Base-by-base conservation (phyloP, 1,140 invertebrate genomes). In the Drosophila santomea region DNA sequence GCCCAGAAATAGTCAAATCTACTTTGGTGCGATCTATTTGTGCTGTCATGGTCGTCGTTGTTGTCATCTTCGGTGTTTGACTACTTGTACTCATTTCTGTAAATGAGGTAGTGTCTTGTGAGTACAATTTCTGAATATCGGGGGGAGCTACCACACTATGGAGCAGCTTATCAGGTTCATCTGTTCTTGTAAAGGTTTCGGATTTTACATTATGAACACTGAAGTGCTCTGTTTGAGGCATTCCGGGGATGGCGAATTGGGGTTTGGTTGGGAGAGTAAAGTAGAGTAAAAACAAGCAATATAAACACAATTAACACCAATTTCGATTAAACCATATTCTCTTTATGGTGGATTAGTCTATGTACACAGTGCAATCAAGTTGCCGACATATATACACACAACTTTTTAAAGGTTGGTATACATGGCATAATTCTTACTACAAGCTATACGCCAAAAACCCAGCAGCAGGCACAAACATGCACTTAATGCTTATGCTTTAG, bases 31-130 rank as follows among this genome's bases (percentile, higher is more conserved):
- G 81, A 59, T 89, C 78, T 78, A 88, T 43, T 51, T 62, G 52
- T 23, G 75, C 60, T 52, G 68, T 90, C 38, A 82, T 43, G 39
- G 79, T 81, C 32, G 79, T 80, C 47, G 69, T 66, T 44, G 67
- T 78, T 52, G 75, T 77, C 61, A 76, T 81, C 72, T 78, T 89
- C 60, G 84, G 68, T 57, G 72, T 76, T 82, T 76, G 90, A 91
- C 90, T 91, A 91, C 90, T 91, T 82, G 82, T 72, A 85, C 90
- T 91, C 90, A 91, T 91, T 91, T 91, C 90, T 90, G 86, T 74
- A 91, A 91, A 91, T 91, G 90, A 91, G 90, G 90, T 91, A 91
- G 90, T 91, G 90, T 91, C 90, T 71, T 58, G 90, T 90, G 83
- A 90, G 67, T 83, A 71, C 57, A 32, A 59, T 62, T 51, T 83